phyloP scores from a whole-genome alignment of 1,140 invertebrate species.

The Antheraea mylitta region DNA sequence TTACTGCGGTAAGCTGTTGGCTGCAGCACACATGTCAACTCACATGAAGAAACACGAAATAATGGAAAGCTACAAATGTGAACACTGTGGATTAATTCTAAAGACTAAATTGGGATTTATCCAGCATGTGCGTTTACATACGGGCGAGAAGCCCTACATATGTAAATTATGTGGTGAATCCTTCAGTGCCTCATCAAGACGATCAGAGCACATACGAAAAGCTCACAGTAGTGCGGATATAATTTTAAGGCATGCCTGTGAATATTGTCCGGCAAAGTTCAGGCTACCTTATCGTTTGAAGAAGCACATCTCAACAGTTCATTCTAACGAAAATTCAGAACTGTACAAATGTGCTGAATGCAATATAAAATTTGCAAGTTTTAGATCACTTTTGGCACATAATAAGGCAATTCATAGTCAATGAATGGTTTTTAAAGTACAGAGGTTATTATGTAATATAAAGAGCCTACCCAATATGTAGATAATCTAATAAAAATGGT shows the following conservation, averaged over 20 bases:
- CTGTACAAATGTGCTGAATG: conserved; percentile 48
- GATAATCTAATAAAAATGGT: too few relatives aligned
- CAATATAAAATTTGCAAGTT: conserved; percentile 46
- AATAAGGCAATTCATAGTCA: conserved; percentile 41
- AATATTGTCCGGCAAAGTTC: conserved; percentile 52
- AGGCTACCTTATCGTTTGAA: conserved; percentile 41
- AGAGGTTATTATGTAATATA: too few relatives aligned
- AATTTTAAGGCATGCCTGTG: conserved; percentile 47
- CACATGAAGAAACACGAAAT: conserved; percentile 53
- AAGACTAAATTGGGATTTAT: conserved; percentile 50
- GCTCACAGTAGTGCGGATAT: conserved; percentile 36
- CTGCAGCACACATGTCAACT: conserved; percentile 55
- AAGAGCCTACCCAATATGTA: too few relatives aligned
- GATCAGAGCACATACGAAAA: conserved; percentile 58
- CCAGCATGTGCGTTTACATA: conserved; percentile 57
- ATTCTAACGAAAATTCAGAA: conserved; percentile 23
- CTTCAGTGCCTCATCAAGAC: conserved; percentile 55
- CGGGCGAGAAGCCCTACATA: conserved; percentile 56
- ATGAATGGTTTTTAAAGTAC: not conserved
- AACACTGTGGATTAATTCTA: conserved; percentile 46
- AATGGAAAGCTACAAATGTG: conserved; percentile 39
- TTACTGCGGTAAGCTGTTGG: conserved; percentile 56
- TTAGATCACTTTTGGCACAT: conserved; percentile 48
- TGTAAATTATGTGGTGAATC: conserved; percentile 54
- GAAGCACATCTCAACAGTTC: conserved; percentile 44